Conservation (phyloP, 2,113 vertebrate species). For the Cebus imitator region DNA sequence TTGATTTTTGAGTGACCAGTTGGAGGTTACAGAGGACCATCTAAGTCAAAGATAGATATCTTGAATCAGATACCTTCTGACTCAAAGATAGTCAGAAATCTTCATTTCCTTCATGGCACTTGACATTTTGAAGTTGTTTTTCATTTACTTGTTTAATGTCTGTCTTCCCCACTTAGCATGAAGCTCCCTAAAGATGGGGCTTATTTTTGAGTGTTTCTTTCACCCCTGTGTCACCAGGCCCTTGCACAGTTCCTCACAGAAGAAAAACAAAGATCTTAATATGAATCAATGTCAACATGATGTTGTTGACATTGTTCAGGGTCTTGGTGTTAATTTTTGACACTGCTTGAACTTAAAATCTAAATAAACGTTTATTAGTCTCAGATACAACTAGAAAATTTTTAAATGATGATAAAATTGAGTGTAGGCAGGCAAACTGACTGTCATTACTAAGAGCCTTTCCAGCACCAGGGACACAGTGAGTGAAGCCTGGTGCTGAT, state of each 20-base stretch:
- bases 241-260: neutral
- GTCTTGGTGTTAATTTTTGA: neutral
- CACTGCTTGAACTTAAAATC: neutral
- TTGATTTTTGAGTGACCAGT: neutral
- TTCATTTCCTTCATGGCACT: neutral
- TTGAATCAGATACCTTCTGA: neutral
- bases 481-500: neutral
- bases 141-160: neutral
- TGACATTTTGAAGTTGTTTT: neutral
- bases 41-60: no score
- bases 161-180: neutral
- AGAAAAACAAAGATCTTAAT: neutral
- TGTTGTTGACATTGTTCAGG: no score
- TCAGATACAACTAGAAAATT: neutral
- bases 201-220: neutral
- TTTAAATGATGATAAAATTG: neutral
- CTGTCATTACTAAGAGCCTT: fast-evolving
- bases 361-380: neutral
- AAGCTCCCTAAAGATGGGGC: neutral
- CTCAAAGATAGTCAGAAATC: neutral
- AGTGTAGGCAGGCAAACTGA: neutral
- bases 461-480: neutral
- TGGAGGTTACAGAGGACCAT: neutral
- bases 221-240: neutral
- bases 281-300: neutral